Base-by-base conservation (phyloP, 2,113 vertebrate genomes). In the Arizona elegans region DNA sequence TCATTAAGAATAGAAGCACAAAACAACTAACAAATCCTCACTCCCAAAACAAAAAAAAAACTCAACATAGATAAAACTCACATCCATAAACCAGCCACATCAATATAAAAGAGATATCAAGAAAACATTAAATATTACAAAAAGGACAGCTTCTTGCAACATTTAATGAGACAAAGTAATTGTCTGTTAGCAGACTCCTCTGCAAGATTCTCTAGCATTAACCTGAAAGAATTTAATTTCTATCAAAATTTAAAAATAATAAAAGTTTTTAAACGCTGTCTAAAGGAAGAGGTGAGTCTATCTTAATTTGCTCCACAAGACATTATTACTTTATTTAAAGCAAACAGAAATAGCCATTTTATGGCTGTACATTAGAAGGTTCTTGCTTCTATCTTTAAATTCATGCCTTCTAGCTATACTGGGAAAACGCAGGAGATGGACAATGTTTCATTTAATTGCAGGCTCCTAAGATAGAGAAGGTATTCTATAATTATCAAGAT, bases 401-500 rank as follows among this genome's bases (percentile, higher is more conserved):
- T 89, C 38, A 58, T 93, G 43, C 55, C 56, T 92, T 58, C 33
- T 23, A 0, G 3, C 92, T 95, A 88, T 12, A 1, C n/a, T 88
- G n/a, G 90, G 87, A 91, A 93, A 47, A 3, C 1, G 0, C 9
- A 58, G 52, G 87, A 88, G 29, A 2, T 55, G 3, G 0, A 33
- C 52, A 55, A 81, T 93, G 54, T 91, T 93, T 23, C 91, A n/a
- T 87, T 94, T 94, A 91, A 94, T 9, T n/a, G 53, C 90, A 26
- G 62, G 88, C 15, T 91, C 50, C 9, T 55, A 88, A 62, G 13
- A 89, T 92, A 94, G 94, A 92, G 43, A n/a, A 94, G 89, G 26
- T 0, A 2, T 5, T 50, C n/a, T 86, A 29, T 0, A 0, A 59
- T 70, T 53, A 86, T 86, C 0, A 0, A 91, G 23, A 19, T 53